Base-by-base conservation (phyloP, 2,113 vertebrate genomes). In the Pyxicephalus adspersus region DNA sequence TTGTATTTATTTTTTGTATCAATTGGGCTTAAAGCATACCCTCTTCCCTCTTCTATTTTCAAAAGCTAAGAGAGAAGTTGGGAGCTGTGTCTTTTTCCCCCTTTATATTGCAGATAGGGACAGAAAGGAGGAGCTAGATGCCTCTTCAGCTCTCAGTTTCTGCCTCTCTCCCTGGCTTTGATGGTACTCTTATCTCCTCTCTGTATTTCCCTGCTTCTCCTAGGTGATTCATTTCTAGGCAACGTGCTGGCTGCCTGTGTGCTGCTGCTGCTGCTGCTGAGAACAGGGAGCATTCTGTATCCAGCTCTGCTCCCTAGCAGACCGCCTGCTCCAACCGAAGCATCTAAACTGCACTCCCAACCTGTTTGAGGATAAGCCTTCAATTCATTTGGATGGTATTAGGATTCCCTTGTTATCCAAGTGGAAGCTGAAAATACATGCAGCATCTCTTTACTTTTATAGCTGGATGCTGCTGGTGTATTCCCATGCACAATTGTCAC, bases 31-130 rank as follows among this genome's bases (percentile, higher is more conserved):
- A 4, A 76, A 34, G 38, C n/a, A 63, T 28, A 52, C 38, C 67
- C 18, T 54, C 61, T 52, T 25, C 50, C 26, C 20, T 72, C 64
- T 16, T 63, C 57, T 71, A 34, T 61, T 23, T 70, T 60, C 66
- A 38, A 71, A 71, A 55, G 77, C 55, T 55, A 80, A 71, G 58
- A 55, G 45, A 54, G 67, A 80, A 80, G 67, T 80, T 80, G 58
- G 38, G 38, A 80, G 78, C 57, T 80, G 57, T 63, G 66, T 80
- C 67, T 80, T 54, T 31, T 72, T 23, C 72, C 67, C 58, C 67
- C 78, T 80, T n/a, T 64, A 67, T 63, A 72, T 72, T 80, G 67
- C 78, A 72, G 78, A 80, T 79, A 79, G 65, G 77, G 77, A 79
- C 31, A 28, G 38, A 52, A 60, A 34, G 77, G 77, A 72, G 67